Base-by-base conservation (phyloP, 2,888 invertebrate genomes). In the Lepidochitona cinerea region DNA sequence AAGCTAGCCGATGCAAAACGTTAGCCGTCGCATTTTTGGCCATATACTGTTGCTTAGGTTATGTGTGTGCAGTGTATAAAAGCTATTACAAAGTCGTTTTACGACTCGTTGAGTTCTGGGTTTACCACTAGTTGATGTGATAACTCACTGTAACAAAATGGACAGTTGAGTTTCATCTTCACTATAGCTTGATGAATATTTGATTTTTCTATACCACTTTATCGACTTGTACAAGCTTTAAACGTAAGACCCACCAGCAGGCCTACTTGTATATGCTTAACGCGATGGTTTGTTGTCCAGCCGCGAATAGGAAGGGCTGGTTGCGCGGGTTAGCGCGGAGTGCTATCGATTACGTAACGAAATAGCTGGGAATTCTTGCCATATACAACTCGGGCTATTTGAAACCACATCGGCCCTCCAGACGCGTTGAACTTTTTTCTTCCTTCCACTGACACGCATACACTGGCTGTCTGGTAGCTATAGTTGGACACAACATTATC, bases 321-420 rank as follows among this genome's bases (percentile, higher is more conserved):
- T 59, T 23, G 49, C 49, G 49, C 23, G 23, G 49, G 49, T 49
- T 49, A 29, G 32, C 59, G 12, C 59, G 2, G 29, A 32, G 29
- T 29, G 23, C 23, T 59, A 59, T 59, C 59, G 59, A 59, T 59
- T 59, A 59, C 59, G 59, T 59, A 59, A 59, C 32, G 59, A 59
- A 59, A 59, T 59, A 59, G 32, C 59, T 59, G 23, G 29, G 59
- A 59, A 59, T 59, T 59, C 59, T 29, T 59, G 32, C 59, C 32
- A 59, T 59, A 23, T 59, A 29, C 32, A 29, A 29, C 32, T 59
- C 14, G 59, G 59, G 59, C 59, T 29, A 59, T 26, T 59, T 59
- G 59, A 59, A 59, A 59, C 59, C 59, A 59, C 59, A 59, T 59
- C 32, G 32, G 7, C 41, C 32, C 59, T 59, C 59, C 59, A 59